A percentile compares a stretch with the other conserved stretches of the same genome.
These are phyloP conservation scores for Lacerta agilis DNA, from an alignment of 2,797 vertebrate genomes.

Conservation along the genomic window DNA sequence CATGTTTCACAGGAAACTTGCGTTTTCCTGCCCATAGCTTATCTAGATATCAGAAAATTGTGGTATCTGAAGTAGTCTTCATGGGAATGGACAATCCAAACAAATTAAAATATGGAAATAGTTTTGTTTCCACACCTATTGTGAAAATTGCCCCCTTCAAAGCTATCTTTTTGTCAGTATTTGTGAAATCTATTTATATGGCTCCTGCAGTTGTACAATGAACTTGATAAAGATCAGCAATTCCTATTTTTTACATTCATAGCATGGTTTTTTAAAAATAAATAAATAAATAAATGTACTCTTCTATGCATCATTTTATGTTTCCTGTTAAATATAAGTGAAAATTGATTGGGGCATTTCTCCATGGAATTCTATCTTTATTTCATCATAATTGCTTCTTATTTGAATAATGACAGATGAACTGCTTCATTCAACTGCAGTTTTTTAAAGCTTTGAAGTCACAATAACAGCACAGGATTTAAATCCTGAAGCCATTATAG, in stretches of 20 bases:
- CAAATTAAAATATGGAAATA: background rate
- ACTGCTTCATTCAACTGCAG: slow-evolving; percentile 78
- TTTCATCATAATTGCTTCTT: slow-evolving; percentile 84
- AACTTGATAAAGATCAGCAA: slow-evolving; percentile 74
- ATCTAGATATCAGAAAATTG: background rate
- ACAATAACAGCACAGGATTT: slow-evolving; percentile 79
- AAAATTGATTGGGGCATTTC: slow-evolving; percentile 80
- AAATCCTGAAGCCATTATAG: slow-evolving; percentile 80
- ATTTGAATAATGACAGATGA: slow-evolving; percentile 85
- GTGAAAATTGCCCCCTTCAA: background rate
- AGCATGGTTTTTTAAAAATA: slow-evolving; percentile 59
- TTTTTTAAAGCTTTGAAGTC: slow-evolving; percentile 79
- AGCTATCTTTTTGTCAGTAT: slow-evolving; percentile 64
- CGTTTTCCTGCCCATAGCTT: background rate
- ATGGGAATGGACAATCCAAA: background rate
- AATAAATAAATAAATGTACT: slow-evolving; percentile 64
- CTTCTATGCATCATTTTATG: slow-evolving; percentile 77
- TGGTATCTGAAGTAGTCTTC: background rate
- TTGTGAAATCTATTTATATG: slow-evolving; percentile 72
- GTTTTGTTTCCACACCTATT: background rate
- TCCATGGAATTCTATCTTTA: slow-evolving; percentile 84
- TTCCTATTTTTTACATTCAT: slow-evolving; percentile 70
- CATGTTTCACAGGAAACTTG: background rate
- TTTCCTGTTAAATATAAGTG: slow-evolving; percentile 81
- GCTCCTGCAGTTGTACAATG: slow-evolving; percentile 60